These are phyloP conservation scores for Ochlodes sylvanus DNA, from an alignment of 2,888 invertebrate genomes.

Conservation along the genomic window DNA sequence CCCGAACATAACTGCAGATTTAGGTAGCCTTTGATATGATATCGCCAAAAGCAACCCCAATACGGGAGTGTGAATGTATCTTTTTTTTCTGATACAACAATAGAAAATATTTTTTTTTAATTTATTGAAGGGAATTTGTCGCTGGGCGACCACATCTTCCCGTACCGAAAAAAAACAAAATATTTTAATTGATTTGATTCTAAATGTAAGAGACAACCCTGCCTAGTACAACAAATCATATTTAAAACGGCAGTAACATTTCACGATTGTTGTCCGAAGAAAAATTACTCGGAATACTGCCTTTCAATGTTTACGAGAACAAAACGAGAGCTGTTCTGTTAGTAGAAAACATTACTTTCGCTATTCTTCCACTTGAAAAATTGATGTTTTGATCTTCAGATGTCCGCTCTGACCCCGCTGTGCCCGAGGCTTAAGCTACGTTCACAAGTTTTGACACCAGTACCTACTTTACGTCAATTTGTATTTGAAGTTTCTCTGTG, in stretches of 20 bases:
- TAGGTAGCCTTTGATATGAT: no score
- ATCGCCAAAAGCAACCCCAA: no score
- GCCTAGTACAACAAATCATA: constrained; percentile 21
- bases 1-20: no score
- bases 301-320: constrained; percentile 43
- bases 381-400: constrained; percentile 41
- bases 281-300: constrained; percentile 54
- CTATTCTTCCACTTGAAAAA: constrained; percentile 52
- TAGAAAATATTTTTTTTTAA: no score
- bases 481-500: no score
- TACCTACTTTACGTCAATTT: no score
- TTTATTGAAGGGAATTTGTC: no score
- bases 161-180: not conserved
- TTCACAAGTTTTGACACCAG: constrained; percentile 12
- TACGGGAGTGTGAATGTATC: no score
- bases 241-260: constrained; percentile 31
- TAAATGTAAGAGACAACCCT: constrained; percentile 9
- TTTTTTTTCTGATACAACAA: no score
- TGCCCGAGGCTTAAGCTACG: constrained; percentile 18
- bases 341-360: constrained; percentile 42
- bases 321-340: constrained; percentile 39
- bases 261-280: constrained; percentile 49
- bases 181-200: not conserved
- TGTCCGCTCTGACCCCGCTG: constrained; percentile 22
- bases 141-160: no score